Base-by-base conservation (phyloP, 1,140 invertebrate species). In the Drosophila kanapiae region DNA sequence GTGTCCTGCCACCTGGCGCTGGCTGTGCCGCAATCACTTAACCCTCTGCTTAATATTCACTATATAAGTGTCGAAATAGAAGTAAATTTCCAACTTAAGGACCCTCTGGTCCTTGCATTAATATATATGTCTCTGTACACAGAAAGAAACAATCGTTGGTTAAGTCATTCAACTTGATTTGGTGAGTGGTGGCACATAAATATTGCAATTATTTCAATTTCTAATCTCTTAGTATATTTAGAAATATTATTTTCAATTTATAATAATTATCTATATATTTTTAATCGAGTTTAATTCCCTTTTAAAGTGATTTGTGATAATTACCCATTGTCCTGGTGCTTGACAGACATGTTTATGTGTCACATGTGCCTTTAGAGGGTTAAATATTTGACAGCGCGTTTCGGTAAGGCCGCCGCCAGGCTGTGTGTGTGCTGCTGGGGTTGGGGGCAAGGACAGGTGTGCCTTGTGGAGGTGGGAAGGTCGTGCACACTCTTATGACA, bases 401-500 rank as follows among this genome's bases (percentile, higher is more conserved):
- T 27, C n/a, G 10, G 18, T 8, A n/a, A 38, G 35, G 18, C 18
- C 5, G 18, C 18, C 5, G 18, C 16, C 35, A 40, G 16, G 53
- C 27, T 42, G 31, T 27, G 7, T 16, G 31, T 31, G 45, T 14
- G 35, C 13, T n/a, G n/a, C n/a, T n/a, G n/a, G n/a, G n/a, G n/a
- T n/a, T n/a, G n/a, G 43, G 13, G 11, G 29, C n/a, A 54, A 18
- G 43, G 11, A 16, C 8, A 9, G 2, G 48, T 49, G 47, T 18
- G 29, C 18, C 40, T 31, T 37, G 33, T 18, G 37, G 11, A 29
- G 60, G 38, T 54, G 62, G 61, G 37, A 70, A 67, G 67, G 67
- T 70, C 67, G 31, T 67, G 62, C 67, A 67, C 67, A 45, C 67
- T 67, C 61, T 70, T 53, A 70, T 67, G 61, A 70, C 61, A 70